A percentile compares a stretch with the other conserved stretches of the same genome.
These are phyloP conservation scores for Netelia fuscicornis DNA, from an alignment of 2,888 invertebrate genomes.

Conservation along the genomic window DNA sequence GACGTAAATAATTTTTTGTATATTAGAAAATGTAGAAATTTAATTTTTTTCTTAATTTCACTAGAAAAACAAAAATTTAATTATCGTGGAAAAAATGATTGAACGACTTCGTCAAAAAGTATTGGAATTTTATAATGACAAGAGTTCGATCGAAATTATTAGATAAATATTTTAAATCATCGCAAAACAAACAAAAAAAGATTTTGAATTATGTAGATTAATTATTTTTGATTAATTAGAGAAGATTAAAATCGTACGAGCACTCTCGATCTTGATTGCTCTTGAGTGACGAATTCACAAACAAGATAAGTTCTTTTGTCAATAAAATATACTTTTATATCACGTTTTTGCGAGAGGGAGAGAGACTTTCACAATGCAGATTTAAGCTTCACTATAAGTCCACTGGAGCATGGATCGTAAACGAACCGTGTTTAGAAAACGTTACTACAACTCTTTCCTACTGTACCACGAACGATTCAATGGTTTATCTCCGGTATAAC, in stretches of 20 bases:
- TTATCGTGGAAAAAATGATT: too few relatives aligned
- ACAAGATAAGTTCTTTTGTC: background rate
- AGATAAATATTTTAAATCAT: too few relatives aligned
- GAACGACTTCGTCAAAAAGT: too few relatives aligned
- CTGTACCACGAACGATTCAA: background rate
- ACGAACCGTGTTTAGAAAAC: background rate
- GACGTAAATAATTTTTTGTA: too few relatives aligned
- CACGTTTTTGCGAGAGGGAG: background rate
- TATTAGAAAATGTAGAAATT: too few relatives aligned
- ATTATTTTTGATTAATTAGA: background rate
- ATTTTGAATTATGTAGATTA: too few relatives aligned
- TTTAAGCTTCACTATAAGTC: constrained; percentile 5
- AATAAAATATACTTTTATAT: background rate
- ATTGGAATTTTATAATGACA: too few relatives aligned
- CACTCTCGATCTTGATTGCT: background rate
- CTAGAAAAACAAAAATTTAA: too few relatives aligned
- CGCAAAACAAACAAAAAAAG: too few relatives aligned
- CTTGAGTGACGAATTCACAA: background rate
- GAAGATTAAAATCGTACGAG: background rate
- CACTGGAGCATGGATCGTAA: background rate
- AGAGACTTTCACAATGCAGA: constrained; percentile 41
- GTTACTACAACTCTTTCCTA: background rate
- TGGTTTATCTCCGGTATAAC: constrained; percentile 4
- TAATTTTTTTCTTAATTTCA: too few relatives aligned
- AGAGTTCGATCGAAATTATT: too few relatives aligned